phyloP scores from a whole-genome alignment of 2,888 invertebrate species.

The Athripsodes cinereus region DNA sequence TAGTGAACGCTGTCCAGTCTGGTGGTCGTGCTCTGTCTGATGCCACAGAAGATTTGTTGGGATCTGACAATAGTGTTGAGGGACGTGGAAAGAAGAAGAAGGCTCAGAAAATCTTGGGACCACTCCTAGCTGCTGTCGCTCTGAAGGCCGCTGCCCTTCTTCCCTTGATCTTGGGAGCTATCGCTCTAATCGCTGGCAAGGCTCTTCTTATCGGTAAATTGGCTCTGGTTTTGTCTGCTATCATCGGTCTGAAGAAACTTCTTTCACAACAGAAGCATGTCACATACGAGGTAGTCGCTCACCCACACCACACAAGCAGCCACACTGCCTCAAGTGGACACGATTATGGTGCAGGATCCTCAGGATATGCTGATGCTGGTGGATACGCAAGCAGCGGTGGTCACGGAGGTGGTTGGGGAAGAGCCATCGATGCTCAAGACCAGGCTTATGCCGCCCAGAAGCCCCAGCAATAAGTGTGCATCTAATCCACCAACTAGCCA shows the following conservation, averaged over 20 bases:
- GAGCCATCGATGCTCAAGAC: conserved; percentile 68
- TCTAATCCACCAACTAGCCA: conserved; percentile 1
- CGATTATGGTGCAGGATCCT: conserved; percentile 45
- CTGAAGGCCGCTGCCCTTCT: conserved; percentile 74
- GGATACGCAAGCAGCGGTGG: conserved; percentile 45
- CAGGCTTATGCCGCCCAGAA: conserved; percentile 75
- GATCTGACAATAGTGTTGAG: conserved; percentile 55
- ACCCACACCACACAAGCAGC: conserved; percentile 71
- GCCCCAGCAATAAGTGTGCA: conserved; percentile 43
- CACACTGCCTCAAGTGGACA: conserved; percentile 64
- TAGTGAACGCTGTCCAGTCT: conserved; percentile 71
- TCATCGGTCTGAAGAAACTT: conserved; percentile 79
- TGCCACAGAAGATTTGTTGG: conserved; percentile 57
- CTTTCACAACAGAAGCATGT: conserved; percentile 78
- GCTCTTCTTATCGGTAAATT: conserved; percentile 79
- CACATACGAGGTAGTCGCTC: conserved; percentile 81
- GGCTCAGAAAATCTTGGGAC: conserved; percentile 71
- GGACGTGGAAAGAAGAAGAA: conserved; percentile 75
- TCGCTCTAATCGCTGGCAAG: conserved; percentile 81
- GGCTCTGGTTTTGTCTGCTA: conserved; percentile 74
- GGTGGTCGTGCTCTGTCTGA: conserved; percentile 76
- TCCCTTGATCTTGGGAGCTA: conserved; percentile 72
- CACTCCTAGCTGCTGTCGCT: conserved; percentile 67
- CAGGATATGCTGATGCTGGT: conserved; percentile 52
- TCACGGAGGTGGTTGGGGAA: conserved; percentile 64